phyloP scores from a whole-genome alignment of 1,140 invertebrate species.

The Polyergus mexicanus region DNA sequence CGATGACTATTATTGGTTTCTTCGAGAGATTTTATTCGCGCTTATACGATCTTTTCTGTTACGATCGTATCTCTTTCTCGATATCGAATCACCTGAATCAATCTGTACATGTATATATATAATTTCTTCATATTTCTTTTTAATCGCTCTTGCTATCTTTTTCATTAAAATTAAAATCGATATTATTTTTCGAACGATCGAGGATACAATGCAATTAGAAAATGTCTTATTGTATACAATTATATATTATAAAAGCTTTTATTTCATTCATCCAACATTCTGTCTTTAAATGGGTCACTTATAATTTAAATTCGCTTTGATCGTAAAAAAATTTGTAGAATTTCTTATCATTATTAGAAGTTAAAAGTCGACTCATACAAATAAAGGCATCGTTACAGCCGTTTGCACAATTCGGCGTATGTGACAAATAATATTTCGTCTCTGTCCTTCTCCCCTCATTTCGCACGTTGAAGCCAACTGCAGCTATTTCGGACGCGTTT shows the following conservation, averaged over 20 bases:
- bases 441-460: conserved; percentile 37
- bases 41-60: background rate
- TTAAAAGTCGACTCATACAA: conserved; percentile 23
- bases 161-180: background rate
- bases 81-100: background rate
- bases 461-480: background rate
- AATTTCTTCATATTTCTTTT: background rate
- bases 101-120: background rate
- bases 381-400: conserved; percentile 7
- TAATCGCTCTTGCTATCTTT: background rate
- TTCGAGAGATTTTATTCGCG: background rate
- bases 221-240: too few species aligned
- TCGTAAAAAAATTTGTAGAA: background rate
- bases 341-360: background rate
- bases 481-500: conserved; percentile 31
- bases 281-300: background rate
- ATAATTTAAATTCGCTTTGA: background rate
- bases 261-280: background rate
- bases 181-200: background rate
- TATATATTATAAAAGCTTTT: background rate
- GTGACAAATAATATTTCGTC: conserved; percentile 15
- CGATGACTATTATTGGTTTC: background rate
- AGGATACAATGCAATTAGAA: background rate
- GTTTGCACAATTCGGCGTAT: conserved; percentile 32
- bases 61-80: background rate